Conservation (phyloP, 2,888 invertebrate species). For the Meloe dianella region DNA sequence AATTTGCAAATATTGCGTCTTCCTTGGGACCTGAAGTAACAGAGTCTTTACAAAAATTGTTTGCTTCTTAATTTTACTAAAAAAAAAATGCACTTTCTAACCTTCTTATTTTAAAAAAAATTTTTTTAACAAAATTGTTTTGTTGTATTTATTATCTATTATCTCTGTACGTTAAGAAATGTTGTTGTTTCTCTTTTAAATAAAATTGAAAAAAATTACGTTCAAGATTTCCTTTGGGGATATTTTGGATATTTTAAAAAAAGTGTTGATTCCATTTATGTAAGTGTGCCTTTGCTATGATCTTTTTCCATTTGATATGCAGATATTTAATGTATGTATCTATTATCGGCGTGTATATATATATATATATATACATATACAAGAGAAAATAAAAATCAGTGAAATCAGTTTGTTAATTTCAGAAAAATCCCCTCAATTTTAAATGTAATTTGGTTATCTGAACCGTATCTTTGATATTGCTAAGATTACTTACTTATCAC, state of each 20-base stretch:
- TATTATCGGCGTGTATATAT: too few relatives aligned
- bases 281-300: conserved; percentile 14
- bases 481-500: conserved; percentile 10
- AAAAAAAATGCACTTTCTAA: conserved; percentile 1
- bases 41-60: conserved; percentile 44
- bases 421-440: neutral
- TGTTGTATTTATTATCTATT: conserved; percentile 25
- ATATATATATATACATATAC: too few relatives aligned
- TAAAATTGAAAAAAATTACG: neutral
- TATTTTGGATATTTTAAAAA: conserved; percentile 1
- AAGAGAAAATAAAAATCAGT: neutral
- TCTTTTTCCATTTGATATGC: neutral
- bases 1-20: conserved; percentile 61
- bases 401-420: neutral
- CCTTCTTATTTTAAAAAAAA: conserved; percentile 4
- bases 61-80: conserved; percentile 19
- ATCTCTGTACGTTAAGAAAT: conserved; percentile 17
- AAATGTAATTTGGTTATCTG: neutral
- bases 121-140: conserved; percentile 17
- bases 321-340: neutral
- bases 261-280: conserved; percentile 10
- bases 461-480: neutral
- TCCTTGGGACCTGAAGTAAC: conserved; percentile 57
- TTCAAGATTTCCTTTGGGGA: neutral
- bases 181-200: conserved; percentile 1